These are phyloP conservation scores for Actenoides lindsayi DNA, from an alignment of 2,113 vertebrate genomes.

Conservation along the genomic window DNA sequence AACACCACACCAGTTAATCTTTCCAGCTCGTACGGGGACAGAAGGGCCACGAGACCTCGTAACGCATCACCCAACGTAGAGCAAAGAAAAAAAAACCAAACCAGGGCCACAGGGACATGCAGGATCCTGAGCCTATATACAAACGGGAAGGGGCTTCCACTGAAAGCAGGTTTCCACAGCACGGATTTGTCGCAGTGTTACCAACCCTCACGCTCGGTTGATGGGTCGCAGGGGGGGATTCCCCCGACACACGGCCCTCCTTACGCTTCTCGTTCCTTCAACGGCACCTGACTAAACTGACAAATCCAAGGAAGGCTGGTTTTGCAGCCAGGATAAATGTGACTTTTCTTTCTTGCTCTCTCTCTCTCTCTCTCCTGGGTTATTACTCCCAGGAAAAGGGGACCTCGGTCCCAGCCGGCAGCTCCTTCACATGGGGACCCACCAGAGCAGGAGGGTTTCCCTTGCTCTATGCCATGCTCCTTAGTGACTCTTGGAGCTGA, in stretches of 20 bases:
- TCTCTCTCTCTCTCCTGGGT: not conserved
- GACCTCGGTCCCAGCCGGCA: not conserved
- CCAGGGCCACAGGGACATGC: slow-evolving; percentile 24
- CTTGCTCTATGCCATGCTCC: not conserved
- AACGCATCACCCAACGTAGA: not conserved
- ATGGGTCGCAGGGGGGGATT: no score
- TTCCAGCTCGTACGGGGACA: not conserved
- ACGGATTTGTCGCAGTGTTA: not conserved
- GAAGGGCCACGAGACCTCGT: not conserved
- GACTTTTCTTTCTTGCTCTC: not conserved
- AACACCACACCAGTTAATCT: slow-evolving; percentile 24
- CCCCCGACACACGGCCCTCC: not conserved
- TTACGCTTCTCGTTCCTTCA: not conserved
- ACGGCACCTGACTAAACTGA: not conserved
- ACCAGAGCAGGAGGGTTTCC: not conserved
- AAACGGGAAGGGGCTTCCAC: not conserved
- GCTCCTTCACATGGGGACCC: not conserved
- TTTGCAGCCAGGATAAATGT: not conserved
- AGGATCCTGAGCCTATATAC: slow-evolving; percentile 27
- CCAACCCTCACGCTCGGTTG: not conserved
- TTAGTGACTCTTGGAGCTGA: not conserved
- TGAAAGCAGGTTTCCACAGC: not conserved
- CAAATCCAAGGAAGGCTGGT: not conserved
- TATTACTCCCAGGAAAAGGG: not conserved
- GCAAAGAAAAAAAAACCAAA: not conserved